A percentile compares a stretch with the other conserved stretches of the same genome.
These are phyloP conservation scores for Gulo gulo DNA, from an alignment of 2,113 vertebrate species.

Conservation along the genomic window DNA sequence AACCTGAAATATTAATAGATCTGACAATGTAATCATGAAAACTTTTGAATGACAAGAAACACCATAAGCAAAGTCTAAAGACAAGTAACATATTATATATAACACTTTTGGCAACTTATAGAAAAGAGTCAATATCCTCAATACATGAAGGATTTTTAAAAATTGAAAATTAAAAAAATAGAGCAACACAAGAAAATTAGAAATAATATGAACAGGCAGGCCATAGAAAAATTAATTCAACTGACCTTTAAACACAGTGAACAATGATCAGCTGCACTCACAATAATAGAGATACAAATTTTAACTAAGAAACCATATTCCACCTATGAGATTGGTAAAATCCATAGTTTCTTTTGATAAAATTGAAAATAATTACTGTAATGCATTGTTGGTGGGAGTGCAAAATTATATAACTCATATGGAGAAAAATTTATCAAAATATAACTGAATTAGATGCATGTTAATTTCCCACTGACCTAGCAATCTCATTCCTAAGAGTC, in stretches of 20 bases:
- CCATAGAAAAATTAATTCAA: neutral
- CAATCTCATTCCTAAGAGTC: neutral
- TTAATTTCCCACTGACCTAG: neutral
- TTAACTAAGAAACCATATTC: neutral
- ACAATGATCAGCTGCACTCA: neutral
- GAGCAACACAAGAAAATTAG: neutral
- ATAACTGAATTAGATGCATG: neutral
- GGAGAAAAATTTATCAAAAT: neutral
- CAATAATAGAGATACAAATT: neutral
- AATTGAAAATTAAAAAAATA: neutral
- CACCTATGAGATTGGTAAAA: neutral
- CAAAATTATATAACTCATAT: neutral
- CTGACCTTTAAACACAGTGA: neutral
- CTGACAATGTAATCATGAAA: neutral
- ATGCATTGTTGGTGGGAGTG: neutral
- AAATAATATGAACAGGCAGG: neutral
- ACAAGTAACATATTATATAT: neutral
- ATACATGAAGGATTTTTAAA: neutral
- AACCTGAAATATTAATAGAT: slow-evolving; percentile 17
- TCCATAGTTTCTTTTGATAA: neutral
- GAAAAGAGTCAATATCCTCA: neutral
- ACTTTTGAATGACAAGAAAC: neutral
- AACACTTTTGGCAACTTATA: neutral
- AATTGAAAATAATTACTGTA: neutral
- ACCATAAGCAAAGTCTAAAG: neutral